A percentile compares a stretch with the other conserved stretches of the same genome.
Evolutionary conservation across 2,113 vertebrate genomes (phyloP).

Genomic region (Rhinoderma darwinii): DNA sequence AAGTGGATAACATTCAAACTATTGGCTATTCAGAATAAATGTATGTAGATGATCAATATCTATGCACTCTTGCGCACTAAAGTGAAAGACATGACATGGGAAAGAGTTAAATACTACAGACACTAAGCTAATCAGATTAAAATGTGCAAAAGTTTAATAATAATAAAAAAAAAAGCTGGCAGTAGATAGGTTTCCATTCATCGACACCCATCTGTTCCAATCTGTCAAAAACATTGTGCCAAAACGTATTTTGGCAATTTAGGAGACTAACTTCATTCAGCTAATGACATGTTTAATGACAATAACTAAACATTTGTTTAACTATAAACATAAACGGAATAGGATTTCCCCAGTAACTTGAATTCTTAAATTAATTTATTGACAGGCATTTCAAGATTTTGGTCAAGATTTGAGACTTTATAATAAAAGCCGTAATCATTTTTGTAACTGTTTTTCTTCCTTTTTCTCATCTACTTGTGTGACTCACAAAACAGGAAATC

Average conservation of each 20-base stretch:
- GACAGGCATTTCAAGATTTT: neutral
- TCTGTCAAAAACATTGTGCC: slow-evolving; percentile 33
- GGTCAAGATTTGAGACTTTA: neutral
- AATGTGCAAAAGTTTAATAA: neutral
- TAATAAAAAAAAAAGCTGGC: slow-evolving; percentile 17
- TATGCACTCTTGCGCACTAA: neutral
- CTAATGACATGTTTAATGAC: slow-evolving; percentile 12
- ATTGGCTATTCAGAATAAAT: neutral
- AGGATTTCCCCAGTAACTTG: neutral
- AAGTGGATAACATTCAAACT: neutral
- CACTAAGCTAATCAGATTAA: neutral
- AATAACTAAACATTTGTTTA: slow-evolving; percentile 17
- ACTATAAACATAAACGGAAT: slow-evolving; percentile 15
- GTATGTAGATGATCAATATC: neutral
- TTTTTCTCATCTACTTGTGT: neutral
- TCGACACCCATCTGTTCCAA: slow-evolving; percentile 42
- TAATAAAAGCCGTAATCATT: neutral
- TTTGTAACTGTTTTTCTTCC: neutral
- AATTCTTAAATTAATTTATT: neutral
- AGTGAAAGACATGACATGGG: neutral
- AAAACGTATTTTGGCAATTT: slow-evolving; percentile 44
- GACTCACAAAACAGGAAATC: slow-evolving; percentile 60
- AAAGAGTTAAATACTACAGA: neutral
- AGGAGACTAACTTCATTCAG: slow-evolving; percentile 5
- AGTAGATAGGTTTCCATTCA: slow-evolving; percentile 13